Conservation (phyloP, 53 echinoderm and acorn worm genomes). For the Holothuria leucospilota region DNA sequence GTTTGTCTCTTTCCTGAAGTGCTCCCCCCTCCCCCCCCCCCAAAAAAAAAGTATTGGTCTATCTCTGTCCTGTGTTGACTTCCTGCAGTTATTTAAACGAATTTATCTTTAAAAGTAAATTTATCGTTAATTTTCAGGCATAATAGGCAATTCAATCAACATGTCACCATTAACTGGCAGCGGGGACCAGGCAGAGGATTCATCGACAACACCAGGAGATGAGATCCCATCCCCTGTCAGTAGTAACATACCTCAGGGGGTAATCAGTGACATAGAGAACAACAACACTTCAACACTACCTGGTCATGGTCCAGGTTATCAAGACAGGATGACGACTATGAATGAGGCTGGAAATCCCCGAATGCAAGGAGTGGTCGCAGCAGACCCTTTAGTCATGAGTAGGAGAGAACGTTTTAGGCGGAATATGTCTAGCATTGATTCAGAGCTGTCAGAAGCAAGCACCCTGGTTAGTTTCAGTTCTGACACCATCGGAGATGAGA, state of each 20-base stretch:
- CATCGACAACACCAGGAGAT: neutral
- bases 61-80: too few relatives aligned
- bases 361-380: neutral
- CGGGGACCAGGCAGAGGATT: neutral
- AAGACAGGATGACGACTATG: neutral
- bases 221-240: conserved; percentile 17
- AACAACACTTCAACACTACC: conserved; percentile 65
- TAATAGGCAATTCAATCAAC: conserved; percentile 84
- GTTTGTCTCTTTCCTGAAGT: too few relatives aligned
- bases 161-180: conserved; percentile 81
- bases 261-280: conserved; percentile 75
- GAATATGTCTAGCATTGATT: conserved; percentile 89
- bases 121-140: conserved; percentile 53
- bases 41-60: too few relatives aligned
- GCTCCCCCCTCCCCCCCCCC: too few relatives aligned
- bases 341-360: neutral
- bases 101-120: too few relatives aligned
- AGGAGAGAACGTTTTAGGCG: conserved; percentile 69
- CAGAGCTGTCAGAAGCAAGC: conserved; percentile 92
- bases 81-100: too few relatives aligned
- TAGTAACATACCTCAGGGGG: conserved; percentile 2
- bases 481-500: conserved; percentile 93
- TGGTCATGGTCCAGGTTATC: conserved; percentile 48
- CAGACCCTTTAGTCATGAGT: conserved; percentile 15
- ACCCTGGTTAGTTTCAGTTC: conserved; percentile 91